Base-by-base conservation (phyloP, 2,888 invertebrate species). In the Chloromyia formosa region DNA sequence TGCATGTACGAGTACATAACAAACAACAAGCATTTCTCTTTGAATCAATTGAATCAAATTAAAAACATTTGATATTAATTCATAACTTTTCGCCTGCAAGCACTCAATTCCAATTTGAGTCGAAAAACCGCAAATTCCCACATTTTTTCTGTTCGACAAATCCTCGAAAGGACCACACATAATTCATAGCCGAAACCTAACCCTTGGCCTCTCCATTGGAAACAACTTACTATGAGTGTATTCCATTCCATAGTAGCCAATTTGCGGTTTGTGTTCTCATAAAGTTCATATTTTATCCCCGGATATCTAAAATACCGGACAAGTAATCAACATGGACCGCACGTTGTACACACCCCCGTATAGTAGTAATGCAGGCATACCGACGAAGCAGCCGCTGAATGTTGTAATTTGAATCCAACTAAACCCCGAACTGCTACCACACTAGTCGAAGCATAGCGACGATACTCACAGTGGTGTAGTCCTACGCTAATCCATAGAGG, bases 241-340 rank as follows among this genome's bases (percentile, higher is more conserved):
- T 40, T 42, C 42, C 18, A 42, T 49, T 12, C 49, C 18, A 16
- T 64, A 18, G 64, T 42, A 42, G 64, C 66, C 66, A 66, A 66
- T 66, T 14, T 66, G 75, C 53, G 75, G 74, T 62, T 56, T 73
- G 20, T 40, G 45, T 40, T 22, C 42, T 73, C 73, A 35, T 73
- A 68, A 27, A 56, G 20, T 64, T 35, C 61, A 18, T 58, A 66
- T 54, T 73, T 42, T 56, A 42, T 56, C 56, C 27, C 27, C 14
- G 71, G 56, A 20, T 71, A 71, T 71, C 40, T 56, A 58, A 40
- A 71, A 66, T 71, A 18, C 56, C 45, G 54, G 66, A 23, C 40
- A 69, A 61, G 62, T 75, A 75, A 73, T 74, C 75, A 75, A 61
- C 60, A 73, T 40, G 16, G 16, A 68, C 75, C 68, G 53, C 62